phyloP scores from a whole-genome alignment of 1,140 invertebrate species.

The Zaprionus inermis region DNA sequence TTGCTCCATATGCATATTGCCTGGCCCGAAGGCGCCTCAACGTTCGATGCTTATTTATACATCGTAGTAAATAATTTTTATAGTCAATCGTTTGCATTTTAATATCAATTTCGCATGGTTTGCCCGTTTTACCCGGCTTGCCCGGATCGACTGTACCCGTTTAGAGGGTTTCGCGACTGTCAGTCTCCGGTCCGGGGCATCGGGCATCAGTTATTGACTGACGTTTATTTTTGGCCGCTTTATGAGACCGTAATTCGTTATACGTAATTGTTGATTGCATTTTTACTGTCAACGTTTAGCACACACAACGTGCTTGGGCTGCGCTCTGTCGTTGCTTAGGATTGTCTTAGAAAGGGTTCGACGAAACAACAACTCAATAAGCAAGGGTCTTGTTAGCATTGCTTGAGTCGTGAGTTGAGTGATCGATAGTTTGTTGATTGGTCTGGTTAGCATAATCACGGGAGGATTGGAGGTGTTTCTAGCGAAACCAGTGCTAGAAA shows the following conservation, averaged over 20 bases:
- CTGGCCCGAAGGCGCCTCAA: constrained; percentile 12
- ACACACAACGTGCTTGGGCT: constrained; percentile 47
- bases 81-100: constrained; percentile 77
- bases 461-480: constrained; percentile 1
- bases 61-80: constrained; percentile 68
- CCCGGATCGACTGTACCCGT: neutral
- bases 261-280: constrained; percentile 77
- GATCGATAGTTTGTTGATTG: constrained; percentile 56
- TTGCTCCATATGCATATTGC: constrained; percentile 55
- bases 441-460: constrained; percentile 3
- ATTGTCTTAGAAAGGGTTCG: constrained; percentile 3
- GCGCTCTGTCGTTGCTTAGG: neutral
- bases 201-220: constrained; percentile 55
- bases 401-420: constrained; percentile 35
- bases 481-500: neutral
- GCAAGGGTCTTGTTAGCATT: constrained; percentile 64
- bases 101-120: constrained; percentile 69
- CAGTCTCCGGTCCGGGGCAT: neutral
- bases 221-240: constrained; percentile 78
- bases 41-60: constrained; percentile 41
- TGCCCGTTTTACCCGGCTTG: neutral
- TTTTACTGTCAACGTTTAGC: constrained; percentile 66
- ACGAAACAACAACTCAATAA: constrained; percentile 72
- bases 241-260: constrained; percentile 79
- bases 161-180: neutral